Evolutionary conservation across 2,888 invertebrate genomes (phyloP).

Genomic region (Odiellus spinosus): DNA sequence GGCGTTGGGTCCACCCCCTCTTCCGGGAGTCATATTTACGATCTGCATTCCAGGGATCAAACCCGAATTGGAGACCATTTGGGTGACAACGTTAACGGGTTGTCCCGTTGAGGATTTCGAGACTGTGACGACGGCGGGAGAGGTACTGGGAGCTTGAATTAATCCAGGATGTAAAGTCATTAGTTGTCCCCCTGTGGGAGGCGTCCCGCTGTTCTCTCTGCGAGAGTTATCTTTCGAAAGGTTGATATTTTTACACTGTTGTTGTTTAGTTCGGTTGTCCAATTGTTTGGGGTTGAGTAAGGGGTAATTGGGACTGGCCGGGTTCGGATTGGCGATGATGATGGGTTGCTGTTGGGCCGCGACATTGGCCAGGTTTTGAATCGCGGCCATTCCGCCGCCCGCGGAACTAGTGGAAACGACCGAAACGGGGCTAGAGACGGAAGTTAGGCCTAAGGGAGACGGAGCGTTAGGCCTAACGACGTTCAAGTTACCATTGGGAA

Average conservation of each 20-base stretch:
- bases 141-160: no score
- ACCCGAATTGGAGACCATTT: constrained; percentile 46
- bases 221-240: no score
- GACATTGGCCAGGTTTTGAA: constrained; percentile 25
- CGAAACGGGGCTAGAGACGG: constrained; percentile 1
- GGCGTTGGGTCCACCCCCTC: constrained; percentile 38
- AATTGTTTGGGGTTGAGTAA: no score
- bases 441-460: neutral
- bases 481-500: constrained; percentile 8
- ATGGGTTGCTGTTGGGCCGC: constrained; percentile 27
- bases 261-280: no score
- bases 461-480: constrained; percentile 4
- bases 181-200: no score
- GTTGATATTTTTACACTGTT: no score
- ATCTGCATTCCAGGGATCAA: constrained; percentile 51
- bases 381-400: constrained; percentile 20
- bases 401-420: constrained; percentile 8
- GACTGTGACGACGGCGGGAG: no score
- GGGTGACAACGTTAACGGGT: constrained; percentile 36
- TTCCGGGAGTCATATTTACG: constrained; percentile 35
- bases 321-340: constrained; percentile 17
- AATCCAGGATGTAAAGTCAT: no score
- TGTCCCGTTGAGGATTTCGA: constrained; percentile 23
- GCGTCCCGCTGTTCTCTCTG: no score
- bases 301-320: constrained; percentile 16